Evolutionary conservation across 2,797 vertebrate species (phyloP).

Genomic region (Protonibea diacanthus): DNA sequence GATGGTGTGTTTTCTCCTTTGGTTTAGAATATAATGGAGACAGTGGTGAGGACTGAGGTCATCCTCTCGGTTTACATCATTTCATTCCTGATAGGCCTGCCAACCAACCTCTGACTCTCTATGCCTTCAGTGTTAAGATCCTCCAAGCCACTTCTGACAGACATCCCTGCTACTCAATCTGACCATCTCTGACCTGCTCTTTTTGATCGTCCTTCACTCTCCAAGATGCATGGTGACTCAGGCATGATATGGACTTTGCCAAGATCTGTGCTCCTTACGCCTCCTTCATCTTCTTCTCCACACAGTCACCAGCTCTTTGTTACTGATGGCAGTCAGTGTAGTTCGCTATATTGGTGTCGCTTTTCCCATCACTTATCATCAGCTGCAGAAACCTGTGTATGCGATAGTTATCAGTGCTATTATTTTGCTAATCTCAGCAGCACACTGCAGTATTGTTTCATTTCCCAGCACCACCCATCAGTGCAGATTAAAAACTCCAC

Average conservation of each 20-base stretch:
- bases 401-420: slow-evolving; percentile 31
- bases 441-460: slow-evolving; percentile 68
- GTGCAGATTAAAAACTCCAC: slow-evolving; percentile 20
- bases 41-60: slow-evolving; percentile 28
- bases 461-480: slow-evolving; percentile 47
- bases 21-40: slow-evolving; percentile 20
- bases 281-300: slow-evolving; percentile 85
- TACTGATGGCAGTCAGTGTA: slow-evolving; percentile 87
- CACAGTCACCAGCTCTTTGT: slow-evolving; percentile 87
- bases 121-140: slow-evolving; percentile 81
- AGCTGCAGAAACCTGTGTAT: slow-evolving; percentile 66
- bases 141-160: slow-evolving; percentile 69
- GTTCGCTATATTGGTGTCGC: slow-evolving; percentile 86
- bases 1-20: background rate
- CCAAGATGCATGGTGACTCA: slow-evolving; percentile 82
- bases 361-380: slow-evolving; percentile 83
- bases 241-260: slow-evolving; percentile 77
- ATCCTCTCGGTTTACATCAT: slow-evolving; percentile 81
- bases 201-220: slow-evolving; percentile 87
- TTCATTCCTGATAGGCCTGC: slow-evolving; percentile 85
- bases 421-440: slow-evolving; percentile 70
- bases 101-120: slow-evolving; percentile 86
- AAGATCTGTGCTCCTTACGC: slow-evolving; percentile 82
- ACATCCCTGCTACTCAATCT: slow-evolving; percentile 88
- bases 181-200: slow-evolving; percentile 86